A percentile compares a stretch with the other conserved stretches of the same genome.
These are phyloP conservation scores for Catajapyx aquilonaris DNA, from an alignment of 1,140 invertebrate genomes.

Conservation along the genomic window DNA sequence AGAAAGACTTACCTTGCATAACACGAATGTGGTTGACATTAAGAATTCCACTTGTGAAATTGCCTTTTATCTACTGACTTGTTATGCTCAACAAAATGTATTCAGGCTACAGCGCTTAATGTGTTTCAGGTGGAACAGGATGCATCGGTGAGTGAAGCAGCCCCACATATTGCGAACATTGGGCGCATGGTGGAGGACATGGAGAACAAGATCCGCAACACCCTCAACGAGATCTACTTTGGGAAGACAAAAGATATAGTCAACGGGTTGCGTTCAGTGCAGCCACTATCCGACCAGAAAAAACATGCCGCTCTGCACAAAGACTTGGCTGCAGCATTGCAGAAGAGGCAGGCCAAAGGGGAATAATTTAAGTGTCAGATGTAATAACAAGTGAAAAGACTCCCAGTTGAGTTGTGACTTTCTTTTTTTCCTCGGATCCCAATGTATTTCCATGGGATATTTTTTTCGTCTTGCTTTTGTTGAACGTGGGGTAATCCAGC, in stretches of 20 bases:
- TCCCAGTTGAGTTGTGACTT: no score
- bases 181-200: constrained; percentile 92
- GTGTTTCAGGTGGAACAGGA: constrained; percentile 69
- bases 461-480: no score
- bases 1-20: no score
- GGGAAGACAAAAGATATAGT: constrained; percentile 98
- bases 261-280: constrained; percentile 79
- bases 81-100: no score
- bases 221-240: constrained; percentile 97
- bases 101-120: no score
- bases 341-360: constrained; percentile 45
- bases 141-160: constrained; percentile 64
- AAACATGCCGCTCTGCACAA: constrained; percentile 63
- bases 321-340: constrained; percentile 61
- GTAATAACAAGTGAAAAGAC: no score
- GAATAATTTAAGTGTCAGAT: no score
- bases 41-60: constrained; percentile 6
- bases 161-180: constrained; percentile 96
- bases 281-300: constrained; percentile 59
- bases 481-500: no score
- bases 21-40: no score
- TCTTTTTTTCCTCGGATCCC: no score
- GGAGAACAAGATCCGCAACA: constrained; percentile 98
- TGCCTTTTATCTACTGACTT: no score
- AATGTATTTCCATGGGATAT: no score